Evolutionary conservation across 64 coral and sea anemone species (phyloP).

Genomic region (Porites lutea): DNA sequence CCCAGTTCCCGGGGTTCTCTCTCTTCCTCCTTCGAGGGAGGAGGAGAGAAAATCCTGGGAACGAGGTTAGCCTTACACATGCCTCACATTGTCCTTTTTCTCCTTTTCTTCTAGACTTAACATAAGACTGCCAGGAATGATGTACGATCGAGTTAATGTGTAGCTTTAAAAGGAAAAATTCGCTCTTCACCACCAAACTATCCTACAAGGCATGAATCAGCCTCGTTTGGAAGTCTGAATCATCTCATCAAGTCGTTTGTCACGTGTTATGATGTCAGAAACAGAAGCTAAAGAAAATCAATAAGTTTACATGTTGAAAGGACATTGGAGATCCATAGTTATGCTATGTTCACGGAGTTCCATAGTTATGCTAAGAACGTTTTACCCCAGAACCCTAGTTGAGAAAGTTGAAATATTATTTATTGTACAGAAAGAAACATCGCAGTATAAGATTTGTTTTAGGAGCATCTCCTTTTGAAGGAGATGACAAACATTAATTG

Average conservation of each 20-base stretch:
- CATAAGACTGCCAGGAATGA: slow-evolving; percentile 19
- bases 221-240: too few relatives aligned
- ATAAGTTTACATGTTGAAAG: too few relatives aligned
- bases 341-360: not conserved
- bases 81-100: not conserved
- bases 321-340: too few relatives aligned
- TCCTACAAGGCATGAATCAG: too few relatives aligned
- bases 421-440: slow-evolving; percentile 12
- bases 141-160: slow-evolving; percentile 13
- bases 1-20: too few relatives aligned
- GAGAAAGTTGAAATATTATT: slow-evolving; percentile 2
- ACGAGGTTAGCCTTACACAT: too few relatives aligned
- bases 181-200: too few relatives aligned
- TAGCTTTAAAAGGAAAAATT: not conserved
- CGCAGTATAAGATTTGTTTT: not conserved
- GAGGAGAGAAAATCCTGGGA: too few relatives aligned
- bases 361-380: not conserved
- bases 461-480: not conserved
- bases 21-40: too few relatives aligned
- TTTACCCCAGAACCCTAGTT: not conserved
- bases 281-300: too few relatives aligned
- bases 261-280: too few relatives aligned
- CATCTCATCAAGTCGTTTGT: not conserved
- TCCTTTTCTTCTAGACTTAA: not conserved
- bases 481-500: too few relatives aligned